Conservation (phyloP, 2,888 invertebrate species). For the Girardia tigrina region DNA sequence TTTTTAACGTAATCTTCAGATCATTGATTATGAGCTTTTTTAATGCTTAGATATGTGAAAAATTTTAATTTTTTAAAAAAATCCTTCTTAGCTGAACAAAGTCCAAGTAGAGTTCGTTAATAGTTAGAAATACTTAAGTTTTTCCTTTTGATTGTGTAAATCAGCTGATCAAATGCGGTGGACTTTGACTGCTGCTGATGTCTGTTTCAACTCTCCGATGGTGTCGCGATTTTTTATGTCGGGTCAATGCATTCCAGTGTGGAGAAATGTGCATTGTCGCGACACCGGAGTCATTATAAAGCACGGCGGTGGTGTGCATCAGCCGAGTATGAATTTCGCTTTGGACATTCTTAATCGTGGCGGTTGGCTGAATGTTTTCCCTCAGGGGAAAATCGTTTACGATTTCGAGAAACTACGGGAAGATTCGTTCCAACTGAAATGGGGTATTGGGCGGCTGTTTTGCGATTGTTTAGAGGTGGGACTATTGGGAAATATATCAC, state of each 20-base stretch:
- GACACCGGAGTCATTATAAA: not conserved
- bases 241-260: conserved; percentile 18
- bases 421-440: conserved; percentile 6
- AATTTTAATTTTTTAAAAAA: too few species aligned
- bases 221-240: not conserved
- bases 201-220: conserved; percentile 18
- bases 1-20: too few species aligned
- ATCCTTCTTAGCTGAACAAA: too few species aligned
- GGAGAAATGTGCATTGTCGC: conserved; percentile 20
- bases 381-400: conserved; percentile 24
- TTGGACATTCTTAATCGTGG: not conserved
- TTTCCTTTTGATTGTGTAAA: too few species aligned
- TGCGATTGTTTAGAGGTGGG: conserved; percentile 16
- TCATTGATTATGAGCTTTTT: too few species aligned
- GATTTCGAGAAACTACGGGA: not conserved
- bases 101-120: too few species aligned
- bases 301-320: not conserved
- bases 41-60: too few species aligned
- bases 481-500: too few species aligned
- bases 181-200: conserved; percentile 16
- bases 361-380: conserved; percentile 1
- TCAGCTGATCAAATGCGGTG: too few species aligned
- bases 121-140: too few species aligned
- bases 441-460: conserved; percentile 31
- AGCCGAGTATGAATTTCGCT: conserved; percentile 21